Conservation (phyloP, 2,113 vertebrate genomes). For the Scophthalmus maximus region DNA sequence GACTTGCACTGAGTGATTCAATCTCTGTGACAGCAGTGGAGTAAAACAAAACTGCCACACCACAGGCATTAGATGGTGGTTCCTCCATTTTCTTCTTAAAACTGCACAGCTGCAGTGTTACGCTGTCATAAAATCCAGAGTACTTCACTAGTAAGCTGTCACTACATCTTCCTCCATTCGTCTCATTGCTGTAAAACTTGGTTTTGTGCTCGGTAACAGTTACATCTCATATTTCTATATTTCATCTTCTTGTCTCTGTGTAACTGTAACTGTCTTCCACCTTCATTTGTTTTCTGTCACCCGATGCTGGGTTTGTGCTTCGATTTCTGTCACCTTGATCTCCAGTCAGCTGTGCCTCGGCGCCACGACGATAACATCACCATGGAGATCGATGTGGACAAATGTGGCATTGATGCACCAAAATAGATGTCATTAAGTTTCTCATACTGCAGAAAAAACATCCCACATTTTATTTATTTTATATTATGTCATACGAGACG, state of each 20-base stretch:
- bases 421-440: constrained; percentile 1
- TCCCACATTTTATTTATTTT: neutral
- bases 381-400: constrained; percentile 19
- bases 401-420: neutral
- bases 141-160: neutral
- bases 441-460: neutral
- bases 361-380: constrained; percentile 19
- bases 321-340: constrained; percentile 47
- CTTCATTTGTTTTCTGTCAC: constrained; percentile 13
- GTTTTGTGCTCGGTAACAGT: neutral
- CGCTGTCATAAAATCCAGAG: neutral
- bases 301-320: constrained; percentile 24
- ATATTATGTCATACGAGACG: neutral
- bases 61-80: neutral
- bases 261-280: constrained; percentile 1
- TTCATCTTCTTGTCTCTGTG: neutral
- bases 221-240: constrained; percentile 8
- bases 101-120: neutral
- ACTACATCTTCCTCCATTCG: neutral
- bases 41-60: too few species aligned
- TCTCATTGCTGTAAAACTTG: neutral
- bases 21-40: neutral
- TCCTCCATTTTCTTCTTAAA: neutral
- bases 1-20: neutral
- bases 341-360: constrained; percentile 42